Evolutionary conservation across 2,113 vertebrate genomes (phyloP).

Genomic region (Oreocharis arfaki): DNA sequence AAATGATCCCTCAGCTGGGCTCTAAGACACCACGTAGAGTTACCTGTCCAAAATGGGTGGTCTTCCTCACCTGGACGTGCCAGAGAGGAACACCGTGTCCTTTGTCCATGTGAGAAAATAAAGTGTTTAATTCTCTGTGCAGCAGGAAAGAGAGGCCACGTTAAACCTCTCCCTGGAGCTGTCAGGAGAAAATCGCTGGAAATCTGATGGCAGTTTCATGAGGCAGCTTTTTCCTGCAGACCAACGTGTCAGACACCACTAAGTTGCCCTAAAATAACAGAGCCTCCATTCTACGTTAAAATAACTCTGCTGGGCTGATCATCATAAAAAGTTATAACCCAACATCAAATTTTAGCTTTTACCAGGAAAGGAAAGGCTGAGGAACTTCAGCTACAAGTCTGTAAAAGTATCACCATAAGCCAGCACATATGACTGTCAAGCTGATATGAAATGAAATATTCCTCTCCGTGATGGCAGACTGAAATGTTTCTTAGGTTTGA

Average conservation of each 20-base stretch:
- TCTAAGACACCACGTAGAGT: accelerated
- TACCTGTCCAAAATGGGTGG: neutral
- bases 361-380: neutral
- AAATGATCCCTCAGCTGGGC: neutral
- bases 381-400: neutral
- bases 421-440: neutral
- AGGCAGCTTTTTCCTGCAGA: neutral
- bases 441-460: neutral
- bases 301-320: neutral
- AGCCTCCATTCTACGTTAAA: neutral
- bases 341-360: neutral
- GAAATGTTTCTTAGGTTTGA: neutral
- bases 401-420: neutral
- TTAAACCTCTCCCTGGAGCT: neutral
- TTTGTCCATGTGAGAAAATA: neutral
- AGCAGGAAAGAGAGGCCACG: neutral
- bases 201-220: neutral
- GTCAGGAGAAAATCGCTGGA: neutral
- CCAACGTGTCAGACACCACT: neutral
- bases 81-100: neutral
- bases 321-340: neutral
- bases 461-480: neutral
- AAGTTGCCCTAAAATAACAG: neutral
- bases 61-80: neutral
- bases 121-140: neutral